phyloP scores from a whole-genome alignment of 2,888 invertebrate genomes.

The Ectropis crepuscularia region DNA sequence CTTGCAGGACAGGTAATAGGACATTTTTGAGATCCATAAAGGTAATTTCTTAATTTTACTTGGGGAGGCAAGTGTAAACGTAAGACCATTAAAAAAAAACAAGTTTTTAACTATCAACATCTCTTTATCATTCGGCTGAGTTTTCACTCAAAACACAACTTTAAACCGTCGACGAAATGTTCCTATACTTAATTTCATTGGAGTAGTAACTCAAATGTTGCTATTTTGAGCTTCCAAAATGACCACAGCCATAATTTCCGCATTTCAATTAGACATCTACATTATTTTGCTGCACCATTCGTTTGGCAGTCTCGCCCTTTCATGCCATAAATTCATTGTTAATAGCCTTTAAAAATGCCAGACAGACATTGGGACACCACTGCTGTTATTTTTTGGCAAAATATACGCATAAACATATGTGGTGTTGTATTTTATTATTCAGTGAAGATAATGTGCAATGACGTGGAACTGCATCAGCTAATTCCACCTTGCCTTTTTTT shows the following conservation, averaged over 20 bases:
- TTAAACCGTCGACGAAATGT: background rate
- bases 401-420: conserved; percentile 13
- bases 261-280: conserved; percentile 29
- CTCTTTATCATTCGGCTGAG: too few relatives aligned
- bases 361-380: conserved; percentile 21
- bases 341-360: conserved; percentile 34
- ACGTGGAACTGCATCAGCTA: too few relatives aligned
- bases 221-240: background rate
- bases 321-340: conserved; percentile 28
- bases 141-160: too few relatives aligned
- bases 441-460: background rate
- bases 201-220: background rate
- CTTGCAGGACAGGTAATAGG: too few relatives aligned
- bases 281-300: conserved; percentile 22
- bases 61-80: too few relatives aligned
- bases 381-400: conserved; percentile 21
- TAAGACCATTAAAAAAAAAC: too few relatives aligned
- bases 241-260: conserved; percentile 11
- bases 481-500: too few relatives aligned
- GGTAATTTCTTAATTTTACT: too few relatives aligned
- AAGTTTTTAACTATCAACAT: too few relatives aligned
- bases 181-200: conserved; percentile 3
- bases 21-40: too few relatives aligned
- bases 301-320: conserved; percentile 27
- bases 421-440: background rate